phyloP scores from a whole-genome alignment of 1,140 invertebrate species.

The Nautilus pompilius region DNA sequence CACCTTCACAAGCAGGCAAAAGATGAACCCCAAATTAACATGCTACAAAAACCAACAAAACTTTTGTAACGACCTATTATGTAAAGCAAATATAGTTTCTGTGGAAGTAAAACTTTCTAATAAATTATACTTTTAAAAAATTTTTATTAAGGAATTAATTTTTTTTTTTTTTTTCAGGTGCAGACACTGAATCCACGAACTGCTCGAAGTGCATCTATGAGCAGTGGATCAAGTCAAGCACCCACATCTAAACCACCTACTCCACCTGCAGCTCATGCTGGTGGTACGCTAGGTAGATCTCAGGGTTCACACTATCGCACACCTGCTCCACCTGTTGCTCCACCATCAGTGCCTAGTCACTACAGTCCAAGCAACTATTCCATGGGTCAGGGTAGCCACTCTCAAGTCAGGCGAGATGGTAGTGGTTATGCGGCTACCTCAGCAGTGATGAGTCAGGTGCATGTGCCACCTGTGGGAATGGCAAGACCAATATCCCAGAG shows the following conservation, averaged over 20 bases:
- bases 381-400: slow-evolving; percentile 57
- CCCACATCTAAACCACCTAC: slow-evolving; percentile 94
- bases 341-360: slow-evolving; percentile 83
- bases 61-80: not conserved
- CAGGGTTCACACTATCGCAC: slow-evolving; percentile 69
- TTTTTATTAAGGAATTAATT: too few species aligned
- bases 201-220: slow-evolving; percentile 33
- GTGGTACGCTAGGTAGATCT: slow-evolving; percentile 20
- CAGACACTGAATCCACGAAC: slow-evolving; percentile 16
- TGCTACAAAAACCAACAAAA: too few species aligned
- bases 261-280: slow-evolving; percentile 64
- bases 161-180: slow-evolving; percentile 12
- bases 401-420: slow-evolving; percentile 9
- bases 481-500: slow-evolving; percentile 65
- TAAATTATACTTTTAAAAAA: too few species aligned
- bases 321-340: slow-evolving; percentile 83
- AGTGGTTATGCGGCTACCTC: slow-evolving; percentile 6
- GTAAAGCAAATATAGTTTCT: too few species aligned
- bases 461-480: slow-evolving; percentile 61
- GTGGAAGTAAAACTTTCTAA: too few species aligned
- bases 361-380: slow-evolving; percentile 89
- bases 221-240: slow-evolving; percentile 65
- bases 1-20: too few species aligned
- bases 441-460: slow-evolving; percentile 38
- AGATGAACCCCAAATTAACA: too few species aligned